These are phyloP conservation scores for Ifrita kowaldi DNA, from an alignment of 2,113 vertebrate genomes.

Conservation along the genomic window DNA sequence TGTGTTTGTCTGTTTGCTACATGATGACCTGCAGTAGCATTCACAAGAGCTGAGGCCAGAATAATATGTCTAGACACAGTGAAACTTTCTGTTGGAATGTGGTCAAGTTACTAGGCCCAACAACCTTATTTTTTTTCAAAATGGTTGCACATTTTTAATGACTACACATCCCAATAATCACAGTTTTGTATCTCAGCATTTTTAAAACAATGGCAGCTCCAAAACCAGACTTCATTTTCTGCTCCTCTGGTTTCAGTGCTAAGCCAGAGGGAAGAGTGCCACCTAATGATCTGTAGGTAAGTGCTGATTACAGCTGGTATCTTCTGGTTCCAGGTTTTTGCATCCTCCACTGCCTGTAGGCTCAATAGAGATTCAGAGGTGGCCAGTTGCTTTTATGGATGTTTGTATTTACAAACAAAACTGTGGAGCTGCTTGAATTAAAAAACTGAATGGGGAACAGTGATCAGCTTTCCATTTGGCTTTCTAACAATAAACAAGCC, in stretches of 20 bases:
- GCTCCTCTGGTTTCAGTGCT: not conserved
- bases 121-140: not conserved
- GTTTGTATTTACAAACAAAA: not conserved
- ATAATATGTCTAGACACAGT: not conserved
- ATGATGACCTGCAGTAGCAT: not conserved
- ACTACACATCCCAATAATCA: not conserved
- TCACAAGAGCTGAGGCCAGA: not conserved
- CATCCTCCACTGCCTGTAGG: not conserved
- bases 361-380: not conserved
- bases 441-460: not conserved
- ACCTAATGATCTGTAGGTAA: constrained; percentile 27
- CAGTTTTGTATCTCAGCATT: not conserved
- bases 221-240: not conserved
- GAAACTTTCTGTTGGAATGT: not conserved
- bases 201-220: not conserved
- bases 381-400: not conserved
- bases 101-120: not conserved
- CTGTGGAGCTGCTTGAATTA: not conserved
- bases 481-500: not conserved
- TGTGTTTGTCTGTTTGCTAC: not conserved
- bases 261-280: constrained; percentile 43
- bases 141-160: not conserved
- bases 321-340: not conserved
- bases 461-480: not conserved
- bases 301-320: not conserved